Conservation (phyloP, 1,140 invertebrate genomes). For the Tetragnatha versicolor region DNA sequence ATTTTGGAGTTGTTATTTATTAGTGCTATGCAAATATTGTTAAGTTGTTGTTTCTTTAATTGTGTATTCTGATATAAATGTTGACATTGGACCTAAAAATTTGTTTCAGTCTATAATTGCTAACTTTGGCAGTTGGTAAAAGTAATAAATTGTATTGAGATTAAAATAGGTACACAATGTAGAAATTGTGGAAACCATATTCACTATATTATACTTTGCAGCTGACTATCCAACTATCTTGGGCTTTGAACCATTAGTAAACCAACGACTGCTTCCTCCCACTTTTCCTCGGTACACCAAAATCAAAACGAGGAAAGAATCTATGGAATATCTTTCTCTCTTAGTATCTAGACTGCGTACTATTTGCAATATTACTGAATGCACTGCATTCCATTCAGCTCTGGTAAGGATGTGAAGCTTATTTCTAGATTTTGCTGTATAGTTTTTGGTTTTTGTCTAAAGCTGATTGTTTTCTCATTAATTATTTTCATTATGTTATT, state of each 20-base stretch:
- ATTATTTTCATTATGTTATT: not conserved
- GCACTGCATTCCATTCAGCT: conserved; percentile 80
- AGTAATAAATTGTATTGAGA: no score
- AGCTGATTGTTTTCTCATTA: not conserved
- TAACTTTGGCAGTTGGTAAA: no score
- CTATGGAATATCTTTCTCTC: conserved; percentile 84
- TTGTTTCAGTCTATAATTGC: no score
- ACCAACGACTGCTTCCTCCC: conserved; percentile 91
- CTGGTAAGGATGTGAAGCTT: conserved; percentile 70
- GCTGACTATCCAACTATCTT: conserved; percentile 67
- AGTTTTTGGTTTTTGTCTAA: not conserved
- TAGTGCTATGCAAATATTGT: no score
- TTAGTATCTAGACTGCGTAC: conserved; percentile 80
- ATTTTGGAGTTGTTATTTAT: no score
- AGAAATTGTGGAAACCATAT: not conserved
- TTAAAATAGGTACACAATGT: no score
- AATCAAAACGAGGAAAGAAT: conserved; percentile 83
- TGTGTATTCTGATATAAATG: no score
- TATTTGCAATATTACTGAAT: conserved; percentile 82
- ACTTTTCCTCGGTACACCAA: conserved; percentile 97
- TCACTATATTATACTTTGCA: conserved; percentile 36
- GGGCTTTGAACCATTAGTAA: conserved; percentile 94
- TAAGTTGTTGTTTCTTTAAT: no score
- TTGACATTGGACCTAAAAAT: no score
- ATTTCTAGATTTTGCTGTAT: not conserved